Evolutionary conservation across 2,888 invertebrate species (phyloP).

Genomic region (Drosophila picticornis): DNA sequence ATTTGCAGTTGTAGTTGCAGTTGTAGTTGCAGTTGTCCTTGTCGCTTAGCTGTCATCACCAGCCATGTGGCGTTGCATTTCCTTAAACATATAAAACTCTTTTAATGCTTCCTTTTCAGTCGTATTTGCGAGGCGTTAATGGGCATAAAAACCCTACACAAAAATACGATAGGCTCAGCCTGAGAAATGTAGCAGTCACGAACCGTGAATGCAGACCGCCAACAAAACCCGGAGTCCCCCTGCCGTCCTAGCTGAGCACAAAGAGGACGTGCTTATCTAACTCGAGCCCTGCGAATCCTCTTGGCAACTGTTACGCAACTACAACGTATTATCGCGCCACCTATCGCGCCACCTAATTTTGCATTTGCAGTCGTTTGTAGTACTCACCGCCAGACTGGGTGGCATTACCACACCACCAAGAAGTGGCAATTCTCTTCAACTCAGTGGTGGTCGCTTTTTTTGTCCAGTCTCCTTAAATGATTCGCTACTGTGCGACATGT

Average conservation of each 20-base stretch:
- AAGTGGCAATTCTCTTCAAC: constrained; percentile 70
- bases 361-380: constrained; percentile 70
- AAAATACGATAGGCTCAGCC: constrained; percentile 54
- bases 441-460: constrained; percentile 39
- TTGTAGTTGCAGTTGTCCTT: constrained; percentile 46
- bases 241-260: constrained; percentile 3
- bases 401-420: constrained; percentile 36
- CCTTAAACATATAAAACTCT: constrained; percentile 76
- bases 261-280: constrained; percentile 14
- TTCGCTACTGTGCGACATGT: constrained; percentile 23
- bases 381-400: constrained; percentile 33
- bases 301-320: constrained; percentile 68
- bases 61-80: constrained; percentile 63
- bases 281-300: constrained; percentile 25
- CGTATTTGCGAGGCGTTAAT: constrained; percentile 67
- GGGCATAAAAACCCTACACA: constrained; percentile 61
- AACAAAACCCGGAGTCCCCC: constrained; percentile 56
- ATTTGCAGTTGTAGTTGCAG: constrained; percentile 43
- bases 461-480: constrained; percentile 48
- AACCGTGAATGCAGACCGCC: constrained; percentile 43
- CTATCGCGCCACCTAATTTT: constrained; percentile 66
- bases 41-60: constrained; percentile 59
- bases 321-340: constrained; percentile 61
- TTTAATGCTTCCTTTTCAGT: constrained; percentile 73
- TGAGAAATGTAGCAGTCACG: constrained; percentile 70